Conservation (phyloP, 2,113 vertebrate species). For the Callospermophilus lateralis region DNA sequence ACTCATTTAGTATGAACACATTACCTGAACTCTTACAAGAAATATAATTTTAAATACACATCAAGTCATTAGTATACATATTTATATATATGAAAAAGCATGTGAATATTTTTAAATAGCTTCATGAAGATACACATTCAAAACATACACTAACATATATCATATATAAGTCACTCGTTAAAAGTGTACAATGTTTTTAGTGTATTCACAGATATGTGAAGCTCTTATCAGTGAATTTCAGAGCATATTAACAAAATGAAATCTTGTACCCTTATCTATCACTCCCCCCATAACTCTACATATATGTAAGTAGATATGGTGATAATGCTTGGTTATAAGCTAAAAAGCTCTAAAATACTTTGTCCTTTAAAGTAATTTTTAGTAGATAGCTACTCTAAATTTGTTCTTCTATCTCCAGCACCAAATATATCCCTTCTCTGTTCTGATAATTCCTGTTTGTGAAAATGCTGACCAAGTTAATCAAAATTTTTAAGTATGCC, state of each 20-base stretch:
- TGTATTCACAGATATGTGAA: constrained; percentile 17
- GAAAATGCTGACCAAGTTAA: not conserved
- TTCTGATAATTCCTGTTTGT: constrained; percentile 9
- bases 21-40: not conserved
- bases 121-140: constrained; percentile 29
- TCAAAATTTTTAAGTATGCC: not conserved
- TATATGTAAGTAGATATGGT: not conserved
- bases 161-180: constrained; percentile 25
- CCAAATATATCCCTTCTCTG: not conserved
- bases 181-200: not conserved
- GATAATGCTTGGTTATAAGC: not conserved
- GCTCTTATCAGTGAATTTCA: constrained; percentile 11
- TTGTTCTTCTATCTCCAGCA: constrained; percentile 12
- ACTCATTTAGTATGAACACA: constrained; percentile 28
- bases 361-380: constrained; percentile 43
- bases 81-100: constrained; percentile 10
- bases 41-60: constrained; percentile 43
- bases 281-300: not conserved
- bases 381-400: not conserved
- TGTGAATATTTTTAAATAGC: not conserved
- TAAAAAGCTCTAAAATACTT: constrained; percentile 9
- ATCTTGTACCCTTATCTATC: not conserved
- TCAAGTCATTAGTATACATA: constrained; percentile 21
- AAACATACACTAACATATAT: constrained; percentile 6
- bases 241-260: constrained; percentile 5